Conservation (phyloP, 2,888 invertebrate genomes). For the Drosophila barbarae region DNA sequence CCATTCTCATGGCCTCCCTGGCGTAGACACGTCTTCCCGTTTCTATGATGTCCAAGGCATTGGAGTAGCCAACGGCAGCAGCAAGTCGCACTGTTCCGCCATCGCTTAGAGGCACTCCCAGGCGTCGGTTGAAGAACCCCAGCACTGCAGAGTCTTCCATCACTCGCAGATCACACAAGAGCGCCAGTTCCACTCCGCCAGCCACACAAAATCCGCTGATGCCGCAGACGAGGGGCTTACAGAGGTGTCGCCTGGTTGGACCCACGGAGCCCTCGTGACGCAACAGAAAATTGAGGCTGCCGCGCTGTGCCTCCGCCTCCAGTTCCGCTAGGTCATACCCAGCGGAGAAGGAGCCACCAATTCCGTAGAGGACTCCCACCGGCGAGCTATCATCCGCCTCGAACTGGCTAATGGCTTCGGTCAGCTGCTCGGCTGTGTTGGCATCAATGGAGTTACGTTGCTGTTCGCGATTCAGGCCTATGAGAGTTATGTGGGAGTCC, state of each 20-base stretch:
- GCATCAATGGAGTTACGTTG: conserved; percentile 91
- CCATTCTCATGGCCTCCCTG: conserved; percentile 89
- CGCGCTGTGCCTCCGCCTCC: conserved; percentile 62
- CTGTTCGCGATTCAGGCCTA: conserved; percentile 91
- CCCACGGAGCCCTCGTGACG: conserved; percentile 81
- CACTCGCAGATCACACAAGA: conserved; percentile 94
- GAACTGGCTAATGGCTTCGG: conserved; percentile 87
- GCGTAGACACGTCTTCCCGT: conserved; percentile 90
- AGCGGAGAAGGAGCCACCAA: conserved; percentile 94
- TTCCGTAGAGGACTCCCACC: conserved; percentile 91
- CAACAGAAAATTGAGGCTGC: conserved; percentile 73
- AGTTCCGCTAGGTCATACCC: conserved; percentile 93
- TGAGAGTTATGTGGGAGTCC: conserved; percentile 85
- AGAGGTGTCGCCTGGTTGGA: conserved; percentile 85
- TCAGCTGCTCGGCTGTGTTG: conserved; percentile 84
- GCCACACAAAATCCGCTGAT: conserved; percentile 94
- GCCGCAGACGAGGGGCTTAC: conserved; percentile 93
- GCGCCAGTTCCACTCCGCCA: conserved; percentile 92
- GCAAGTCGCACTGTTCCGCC: conserved; percentile 92
- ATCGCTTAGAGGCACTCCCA: conserved; percentile 91
- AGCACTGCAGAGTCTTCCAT: conserved; percentile 90
- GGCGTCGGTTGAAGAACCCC: conserved; percentile 91
- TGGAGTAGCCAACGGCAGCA: conserved; percentile 89
- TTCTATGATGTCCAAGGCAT: conserved; percentile 91
- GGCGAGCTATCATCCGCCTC: conserved; percentile 86